Conservation (phyloP, 2,113 vertebrate species). For the Mustelus asterias region DNA sequence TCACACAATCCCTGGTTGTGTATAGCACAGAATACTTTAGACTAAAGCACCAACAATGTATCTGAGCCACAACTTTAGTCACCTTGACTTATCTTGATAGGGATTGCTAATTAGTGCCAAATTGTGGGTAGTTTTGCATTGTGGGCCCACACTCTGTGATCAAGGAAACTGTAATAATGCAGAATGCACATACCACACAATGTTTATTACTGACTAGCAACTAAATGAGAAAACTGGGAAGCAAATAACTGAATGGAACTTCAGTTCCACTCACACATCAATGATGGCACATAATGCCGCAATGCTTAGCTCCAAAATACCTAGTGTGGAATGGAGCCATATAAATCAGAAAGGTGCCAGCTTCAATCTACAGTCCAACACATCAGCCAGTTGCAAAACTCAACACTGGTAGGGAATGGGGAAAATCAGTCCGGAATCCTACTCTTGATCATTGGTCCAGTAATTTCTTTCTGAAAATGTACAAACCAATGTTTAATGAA, state of each 20-base stretch:
- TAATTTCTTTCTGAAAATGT: neutral
- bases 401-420: neutral
- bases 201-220: no score
- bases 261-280: neutral
- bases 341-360: neutral
- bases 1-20: no score
- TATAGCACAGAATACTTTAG: no score
- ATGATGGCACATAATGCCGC: neutral
- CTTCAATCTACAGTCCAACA: neutral
- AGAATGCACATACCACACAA: no score
- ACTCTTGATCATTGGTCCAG: neutral
- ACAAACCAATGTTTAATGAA: neutral
- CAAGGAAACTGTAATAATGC: no score
- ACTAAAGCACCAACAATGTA: no score
- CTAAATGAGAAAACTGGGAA: no score
- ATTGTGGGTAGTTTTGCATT: no score
- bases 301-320: neutral
- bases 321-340: neutral
- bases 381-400: neutral
- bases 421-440: neutral
- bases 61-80: no score
- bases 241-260: neutral
- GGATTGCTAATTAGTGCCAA: no score
- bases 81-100: no score
- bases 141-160: no score